Evolutionary conservation across 2,113 vertebrate species (phyloP).

Genomic region (Xenopus laevis): DNA sequence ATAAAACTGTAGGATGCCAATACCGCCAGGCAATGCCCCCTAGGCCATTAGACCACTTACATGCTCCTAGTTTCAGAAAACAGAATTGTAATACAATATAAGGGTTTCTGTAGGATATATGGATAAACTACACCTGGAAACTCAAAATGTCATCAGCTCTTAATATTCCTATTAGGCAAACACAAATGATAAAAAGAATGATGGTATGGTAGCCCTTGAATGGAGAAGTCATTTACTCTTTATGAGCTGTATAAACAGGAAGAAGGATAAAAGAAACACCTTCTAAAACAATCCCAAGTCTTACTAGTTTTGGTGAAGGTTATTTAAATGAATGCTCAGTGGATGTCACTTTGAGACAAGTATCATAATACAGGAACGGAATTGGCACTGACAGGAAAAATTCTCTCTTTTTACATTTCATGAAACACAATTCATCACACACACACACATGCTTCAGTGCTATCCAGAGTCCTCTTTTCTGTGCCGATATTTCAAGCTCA

Average conservation of each 20-base stretch:
- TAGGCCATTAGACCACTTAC: too few relatives aligned
- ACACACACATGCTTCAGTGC: constrained; percentile 17
- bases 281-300: background rate
- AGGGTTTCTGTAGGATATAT: too few relatives aligned
- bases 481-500: constrained; percentile 1
- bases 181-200: too few relatives aligned
- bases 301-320: background rate
- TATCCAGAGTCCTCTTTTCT: background rate
- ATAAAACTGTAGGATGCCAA: too few relatives aligned
- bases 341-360: constrained; percentile 24
- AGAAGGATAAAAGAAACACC: background rate
- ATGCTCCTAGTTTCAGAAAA: too few relatives aligned
- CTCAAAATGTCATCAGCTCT: too few relatives aligned
- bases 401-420: constrained; percentile 16
- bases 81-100: too few relatives aligned
- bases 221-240: background rate
- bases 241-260: background rate
- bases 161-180: too few relatives aligned
- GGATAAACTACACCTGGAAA: too few relatives aligned
- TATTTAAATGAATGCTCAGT: constrained; percentile 6
- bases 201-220: too few relatives aligned
- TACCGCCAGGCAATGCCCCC: too few relatives aligned
- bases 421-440: constrained; percentile 23
- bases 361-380: constrained; percentile 1
- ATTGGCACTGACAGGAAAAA: constrained; percentile 28